phyloP scores from a whole-genome alignment of 2,888 invertebrate species.

The Acronicta psi region DNA sequence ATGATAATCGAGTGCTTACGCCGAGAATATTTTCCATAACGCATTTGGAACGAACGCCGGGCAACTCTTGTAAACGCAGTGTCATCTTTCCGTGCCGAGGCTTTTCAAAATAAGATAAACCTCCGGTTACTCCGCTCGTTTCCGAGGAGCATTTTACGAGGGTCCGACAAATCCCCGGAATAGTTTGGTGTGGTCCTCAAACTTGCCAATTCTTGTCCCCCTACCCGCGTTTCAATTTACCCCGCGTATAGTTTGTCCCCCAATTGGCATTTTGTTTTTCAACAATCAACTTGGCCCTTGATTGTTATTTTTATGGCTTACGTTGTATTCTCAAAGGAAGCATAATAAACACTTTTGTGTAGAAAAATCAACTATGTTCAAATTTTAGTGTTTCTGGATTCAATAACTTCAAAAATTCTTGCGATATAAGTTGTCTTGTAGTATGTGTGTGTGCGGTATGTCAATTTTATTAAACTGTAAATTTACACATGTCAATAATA shows the following conservation, averaged over 20 bases:
- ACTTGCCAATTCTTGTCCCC: constrained; percentile 72
- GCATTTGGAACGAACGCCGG: constrained; percentile 53
- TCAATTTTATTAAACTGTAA: neutral
- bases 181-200: constrained; percentile 69
- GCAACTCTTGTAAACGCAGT: constrained; percentile 59
- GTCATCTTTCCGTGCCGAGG: constrained; percentile 67
- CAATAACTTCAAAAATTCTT: constrained; percentile 9
- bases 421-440: neutral
- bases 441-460: no score
- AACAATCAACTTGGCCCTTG: constrained; percentile 61
- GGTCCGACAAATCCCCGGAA: constrained; percentile 78
- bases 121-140: constrained; percentile 63
- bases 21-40: constrained; percentile 64
- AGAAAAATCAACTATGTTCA: constrained; percentile 39
- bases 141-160: constrained; percentile 78
- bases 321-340: constrained; percentile 56
- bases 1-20: constrained; percentile 61
- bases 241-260: constrained; percentile 69
- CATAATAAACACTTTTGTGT: constrained; percentile 51
- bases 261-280: constrained; percentile 75
- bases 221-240: constrained; percentile 81
- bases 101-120: constrained; percentile 78
- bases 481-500: no score
- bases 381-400: constrained; percentile 39
- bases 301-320: constrained; percentile 71